Base-by-base conservation (phyloP, 2,113 vertebrate species). In the Gambusia holbrooki region DNA sequence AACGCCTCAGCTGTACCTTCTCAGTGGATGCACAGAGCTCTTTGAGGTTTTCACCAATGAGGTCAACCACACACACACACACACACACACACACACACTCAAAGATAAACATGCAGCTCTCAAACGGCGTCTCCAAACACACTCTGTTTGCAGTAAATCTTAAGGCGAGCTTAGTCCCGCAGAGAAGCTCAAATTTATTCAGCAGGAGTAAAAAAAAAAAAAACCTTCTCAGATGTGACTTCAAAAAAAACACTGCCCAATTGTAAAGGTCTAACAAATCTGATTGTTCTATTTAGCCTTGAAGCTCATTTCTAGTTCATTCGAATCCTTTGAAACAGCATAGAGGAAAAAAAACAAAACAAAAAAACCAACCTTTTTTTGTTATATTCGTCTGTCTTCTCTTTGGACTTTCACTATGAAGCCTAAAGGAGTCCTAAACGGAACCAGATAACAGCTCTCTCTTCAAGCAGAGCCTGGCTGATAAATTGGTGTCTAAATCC, bases 21-120 rank as follows among this genome's bases (percentile, higher is more conserved):
- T 84, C 85, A 74, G 69, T 77, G 79, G 83, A 68, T 75, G 74
- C 81, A 86, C 73, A 77, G 54, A 28, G 28, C 76, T 64, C 81
- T 89, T 88, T 91, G 83, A 90, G 81, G 75, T 85, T 86, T 85
- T 80, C 74, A 85, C 77, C 80, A 80, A 83, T 84, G 87, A 79
- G 82, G 79, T 84, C 77, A 86, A 3, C 79, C 76, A 73, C 29
- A 69, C 42, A 33, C 54, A 65, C 32, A 29, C 54, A n/a, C 60
- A 40, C 54, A n/a, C 60, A 40, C 65, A 42, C 32, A n/a, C 65
- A 7, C 27, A 51, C 51, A 74, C 30, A 71, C 30, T 64, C 60
- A 71, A 30, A 61, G 54, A 74, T 42, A 61, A 68, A 70, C 76
- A 78, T 37, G 45, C 73, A 70, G 62, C 63, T 82, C 70, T 70